phyloP scores from a whole-genome alignment of 2,888 invertebrate genomes.

The Toxonevra muliebris region DNA sequence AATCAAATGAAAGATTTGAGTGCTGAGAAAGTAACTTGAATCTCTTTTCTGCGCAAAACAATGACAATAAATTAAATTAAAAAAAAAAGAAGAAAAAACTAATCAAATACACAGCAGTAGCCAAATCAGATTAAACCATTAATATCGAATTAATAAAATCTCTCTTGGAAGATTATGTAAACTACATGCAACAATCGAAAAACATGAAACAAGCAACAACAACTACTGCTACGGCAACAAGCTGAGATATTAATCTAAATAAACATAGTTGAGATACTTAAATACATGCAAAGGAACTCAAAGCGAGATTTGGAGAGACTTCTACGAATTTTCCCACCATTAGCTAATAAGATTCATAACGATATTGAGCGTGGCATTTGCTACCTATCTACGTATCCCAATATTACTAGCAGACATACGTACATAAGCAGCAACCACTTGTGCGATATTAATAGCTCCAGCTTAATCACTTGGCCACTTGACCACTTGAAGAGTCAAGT shows the following conservation, averaged over 20 bases:
- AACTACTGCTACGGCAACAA: neutral
- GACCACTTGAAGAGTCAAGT: neutral
- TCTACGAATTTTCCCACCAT: neutral
- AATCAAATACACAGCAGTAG: neutral
- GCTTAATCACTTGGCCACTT: neutral
- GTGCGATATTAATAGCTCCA: slow-evolving; percentile 6
- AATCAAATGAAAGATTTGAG: too few species aligned
- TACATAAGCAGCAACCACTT: neutral
- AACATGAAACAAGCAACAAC: neutral
- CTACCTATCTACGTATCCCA: neutral
- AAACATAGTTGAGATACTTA: too few species aligned
- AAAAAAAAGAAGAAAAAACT: too few species aligned
- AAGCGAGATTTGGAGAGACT: too few species aligned
- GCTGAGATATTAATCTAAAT: neutral
- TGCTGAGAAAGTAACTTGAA: too few species aligned
- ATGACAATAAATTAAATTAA: too few species aligned
- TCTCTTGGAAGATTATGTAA: neutral
- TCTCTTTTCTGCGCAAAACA: too few species aligned
- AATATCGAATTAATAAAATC: neutral
- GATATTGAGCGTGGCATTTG: too few species aligned
- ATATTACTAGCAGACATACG: neutral
- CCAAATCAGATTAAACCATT: neutral
- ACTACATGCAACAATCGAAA: too few species aligned
- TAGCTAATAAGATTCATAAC: neutral
- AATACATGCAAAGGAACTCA: too few species aligned